phyloP scores from a whole-genome alignment of 2,797 vertebrate species.

The Pseudomugil tenellus region DNA sequence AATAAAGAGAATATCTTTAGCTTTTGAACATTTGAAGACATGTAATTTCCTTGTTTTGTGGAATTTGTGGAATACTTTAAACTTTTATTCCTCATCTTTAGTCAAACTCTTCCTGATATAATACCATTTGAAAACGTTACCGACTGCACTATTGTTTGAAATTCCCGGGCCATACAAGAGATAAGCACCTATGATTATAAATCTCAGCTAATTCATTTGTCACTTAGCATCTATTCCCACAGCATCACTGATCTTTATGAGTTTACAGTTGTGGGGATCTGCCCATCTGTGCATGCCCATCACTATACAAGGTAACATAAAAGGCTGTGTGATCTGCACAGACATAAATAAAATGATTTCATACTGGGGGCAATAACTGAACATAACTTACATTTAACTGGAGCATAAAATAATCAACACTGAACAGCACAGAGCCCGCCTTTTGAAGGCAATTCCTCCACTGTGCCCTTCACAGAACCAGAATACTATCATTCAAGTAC shows the following conservation, averaged over 20 bases:
- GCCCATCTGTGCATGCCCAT: conserved; percentile 60
- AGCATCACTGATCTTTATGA: conserved; percentile 49
- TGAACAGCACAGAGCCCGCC: conserved; percentile 47
- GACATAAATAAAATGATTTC: conserved; percentile 1
- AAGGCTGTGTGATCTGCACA: conserved; percentile 16
- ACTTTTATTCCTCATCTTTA: not conserved
- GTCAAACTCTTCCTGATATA: not conserved
- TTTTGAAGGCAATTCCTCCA: conserved; percentile 61
- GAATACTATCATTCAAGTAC: conserved; percentile 43
- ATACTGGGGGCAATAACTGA: conserved; percentile 27
- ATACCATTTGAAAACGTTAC: too few relatives aligned
- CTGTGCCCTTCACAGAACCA: conserved; percentile 75
- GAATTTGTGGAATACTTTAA: not conserved
- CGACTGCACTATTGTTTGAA: too few relatives aligned
- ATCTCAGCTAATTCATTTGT: conserved; percentile 32
- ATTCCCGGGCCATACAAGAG: conserved; percentile 23
- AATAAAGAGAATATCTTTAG: not conserved
- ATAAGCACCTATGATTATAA: conserved; percentile 31
- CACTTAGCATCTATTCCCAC: conserved; percentile 44
- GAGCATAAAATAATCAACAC: conserved; percentile 72
- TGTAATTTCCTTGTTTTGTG: not conserved
- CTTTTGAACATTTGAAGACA: not conserved
- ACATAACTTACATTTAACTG: conserved; percentile 58
- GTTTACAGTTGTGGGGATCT: conserved; percentile 43
- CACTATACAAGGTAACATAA: too few relatives aligned